Base-by-base conservation (phyloP, 2,888 invertebrate genomes). In the Hydroisotoma schaefferi region DNA sequence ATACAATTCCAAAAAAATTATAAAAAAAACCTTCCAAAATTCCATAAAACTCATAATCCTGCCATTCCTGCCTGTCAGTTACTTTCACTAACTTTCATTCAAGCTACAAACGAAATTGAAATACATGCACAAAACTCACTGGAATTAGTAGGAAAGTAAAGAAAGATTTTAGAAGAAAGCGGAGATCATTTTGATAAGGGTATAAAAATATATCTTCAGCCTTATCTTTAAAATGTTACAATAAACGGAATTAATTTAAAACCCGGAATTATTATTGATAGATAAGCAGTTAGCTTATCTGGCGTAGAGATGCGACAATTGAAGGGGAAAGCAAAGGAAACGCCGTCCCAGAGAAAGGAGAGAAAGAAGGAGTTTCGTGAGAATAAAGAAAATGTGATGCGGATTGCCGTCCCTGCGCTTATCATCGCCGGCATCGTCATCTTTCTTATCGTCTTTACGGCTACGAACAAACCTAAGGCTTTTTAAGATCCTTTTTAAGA, bases 291-390 rank as follows among this genome's bases (percentile, higher is more conserved):
- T 33, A 33, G 33, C 33, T 15, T 8, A 33, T 15, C 8, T 47
- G 12, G 46, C n/a, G n/a, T n/a, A n/a, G 68, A 73, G 69, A 90
- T 90, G 90, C 83, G 88, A 69, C 88, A 88, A 75, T 78, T 88
- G 40, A 90, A 88, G 75, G 89, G 89, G 52, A 74, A 73, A 59
- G 85, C 85, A 75, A 91, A 90, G 78, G 90, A 91, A 79, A 87
- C 87, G 0, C 86, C 86, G 12, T 86, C 85, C 75, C 90, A 91
- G 77, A 89, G 88, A 75, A 86, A 87, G 73, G 88, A 90, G 74
- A 84, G 92, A 33, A 89, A 87, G 78, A 85, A 87, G 77, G 91
- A 91, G 69, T 91, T 90, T 74, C 80, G 86, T 8, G 86, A 87
- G 76, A 86, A 85, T 75, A 86, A 89, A 73, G 85, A 85, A 74